Evolutionary conservation across 2,797 vertebrate species (phyloP), one percentile per base, ranked within the genome.

Genomic region (Fundulus diaphanus): DNA sequence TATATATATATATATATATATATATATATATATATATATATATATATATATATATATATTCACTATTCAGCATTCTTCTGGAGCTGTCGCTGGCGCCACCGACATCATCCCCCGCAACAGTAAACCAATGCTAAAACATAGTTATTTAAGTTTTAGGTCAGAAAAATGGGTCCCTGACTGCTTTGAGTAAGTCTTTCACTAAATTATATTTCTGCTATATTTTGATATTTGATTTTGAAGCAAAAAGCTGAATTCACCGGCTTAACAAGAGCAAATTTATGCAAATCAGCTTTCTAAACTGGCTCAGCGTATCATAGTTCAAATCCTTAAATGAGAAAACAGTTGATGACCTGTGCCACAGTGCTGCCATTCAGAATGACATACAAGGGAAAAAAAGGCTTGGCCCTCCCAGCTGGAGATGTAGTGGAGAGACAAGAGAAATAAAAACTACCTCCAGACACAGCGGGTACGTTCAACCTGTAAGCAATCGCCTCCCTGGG

Each of bases 321-420:
- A 40, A 57, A 40, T 59, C n/a, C 48, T 56, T 37, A 16, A 61
- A 72, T 69, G 15, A 6, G 9, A 49, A 33, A 76, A 46, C 27
- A 59, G 44, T n/a, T 6, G 4, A 52, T 65, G 33, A 71, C 49
- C 7, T 71, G 3, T 3, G 42, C 22, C 4, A 56, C 29, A 44
- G 48, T 27, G 49, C 12, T 69, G 5, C 15, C 44, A 72, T 72
- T 82, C 68, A 72, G 16, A 4, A 65, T 35, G 24, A 3, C 15
- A n/a, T 8, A 40, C 2, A 15, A 40, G 2, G 1, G 22, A 35
- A 35, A 4, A 33, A 35, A 35, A 33, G 35, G 56, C 54, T 4
- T 9, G 12, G 16, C 31, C 6, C 31, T 22, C 42, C 37, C 66
- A 51, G 20, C 51, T 72, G 2, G 48, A 18, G 33, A 7, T 20